Conservation (phyloP, 2,888 invertebrate genomes). For the Epirrita christyi region DNA sequence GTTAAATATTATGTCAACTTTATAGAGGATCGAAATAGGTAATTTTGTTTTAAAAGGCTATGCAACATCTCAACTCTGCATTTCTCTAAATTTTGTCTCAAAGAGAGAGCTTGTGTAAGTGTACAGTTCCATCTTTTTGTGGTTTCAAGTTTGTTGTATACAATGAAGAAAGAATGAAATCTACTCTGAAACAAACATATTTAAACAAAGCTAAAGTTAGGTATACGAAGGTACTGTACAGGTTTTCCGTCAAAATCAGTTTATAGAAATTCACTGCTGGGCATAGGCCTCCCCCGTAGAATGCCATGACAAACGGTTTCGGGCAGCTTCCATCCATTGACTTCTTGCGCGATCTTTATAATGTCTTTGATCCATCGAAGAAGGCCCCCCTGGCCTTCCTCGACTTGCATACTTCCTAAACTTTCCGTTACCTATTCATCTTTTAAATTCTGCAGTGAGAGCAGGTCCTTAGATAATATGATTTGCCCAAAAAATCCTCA, state of each 20-base stretch:
- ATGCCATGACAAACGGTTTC: no score
- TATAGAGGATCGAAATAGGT: not conserved
- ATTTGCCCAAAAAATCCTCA: constrained; percentile 13
- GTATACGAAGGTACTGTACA: not conserved
- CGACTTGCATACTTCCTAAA: no score
- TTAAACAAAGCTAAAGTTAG: not conserved
- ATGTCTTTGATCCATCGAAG: no score
- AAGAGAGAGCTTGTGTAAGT: not conserved
- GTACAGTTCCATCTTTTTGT: not conserved
- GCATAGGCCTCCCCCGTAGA: no score
- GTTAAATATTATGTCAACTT: not conserved
- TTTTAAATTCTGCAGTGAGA: no score
- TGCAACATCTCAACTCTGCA: not conserved
- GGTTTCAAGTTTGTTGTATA: not conserved
- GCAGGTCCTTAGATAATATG: not conserved
- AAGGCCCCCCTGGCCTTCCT: no score
- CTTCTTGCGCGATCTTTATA: no score
- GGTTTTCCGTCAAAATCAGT: no score
- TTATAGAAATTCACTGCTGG: no score
- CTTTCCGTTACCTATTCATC: no score
- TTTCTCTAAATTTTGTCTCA: not conserved
- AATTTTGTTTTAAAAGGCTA: not conserved
- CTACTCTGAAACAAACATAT: not conserved
- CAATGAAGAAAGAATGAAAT: not conserved
- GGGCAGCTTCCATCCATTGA: no score